These are phyloP conservation scores for Drosophila paranaensis DNA, from an alignment of 2,888 invertebrate species.

Conservation along the genomic window DNA sequence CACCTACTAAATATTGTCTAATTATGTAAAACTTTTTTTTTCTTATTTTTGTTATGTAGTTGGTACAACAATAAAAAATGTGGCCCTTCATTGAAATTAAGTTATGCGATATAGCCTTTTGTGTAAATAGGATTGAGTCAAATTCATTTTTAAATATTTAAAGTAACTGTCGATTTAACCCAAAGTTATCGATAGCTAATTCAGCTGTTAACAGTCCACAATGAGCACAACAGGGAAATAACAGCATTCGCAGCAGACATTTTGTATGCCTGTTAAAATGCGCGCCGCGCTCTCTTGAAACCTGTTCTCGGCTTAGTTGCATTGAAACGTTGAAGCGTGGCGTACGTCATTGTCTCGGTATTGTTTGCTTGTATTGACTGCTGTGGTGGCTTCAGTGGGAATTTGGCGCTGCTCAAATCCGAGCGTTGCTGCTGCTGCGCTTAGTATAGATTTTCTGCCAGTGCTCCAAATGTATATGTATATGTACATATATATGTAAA, in stretches of 20 bases:
- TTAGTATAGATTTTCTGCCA: constrained; percentile 58
- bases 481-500: too few relatives aligned
- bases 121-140: background rate
- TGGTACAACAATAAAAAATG: background rate
- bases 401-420: constrained; percentile 33
- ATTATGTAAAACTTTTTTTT: background rate
- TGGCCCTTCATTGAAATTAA: background rate
- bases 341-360: constrained; percentile 43
- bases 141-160: background rate
- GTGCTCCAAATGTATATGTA: constrained; percentile 17
- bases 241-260: constrained; percentile 77
- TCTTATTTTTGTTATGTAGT: background rate
- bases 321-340: constrained; percentile 57
- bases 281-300: constrained; percentile 41
- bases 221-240: constrained; percentile 23
- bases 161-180: background rate
- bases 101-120: background rate
- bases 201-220: constrained; percentile 14
- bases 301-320: constrained; percentile 59
- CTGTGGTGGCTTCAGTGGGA: constrained; percentile 47
- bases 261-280: constrained; percentile 84
- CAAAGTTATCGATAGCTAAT: constrained; percentile 1
- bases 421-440: constrained; percentile 38
- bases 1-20: constrained; percentile 4
- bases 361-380: constrained; percentile 38